phyloP scores from a whole-genome alignment of 2,113 vertebrate species.

The Bubo blakistoni region DNA sequence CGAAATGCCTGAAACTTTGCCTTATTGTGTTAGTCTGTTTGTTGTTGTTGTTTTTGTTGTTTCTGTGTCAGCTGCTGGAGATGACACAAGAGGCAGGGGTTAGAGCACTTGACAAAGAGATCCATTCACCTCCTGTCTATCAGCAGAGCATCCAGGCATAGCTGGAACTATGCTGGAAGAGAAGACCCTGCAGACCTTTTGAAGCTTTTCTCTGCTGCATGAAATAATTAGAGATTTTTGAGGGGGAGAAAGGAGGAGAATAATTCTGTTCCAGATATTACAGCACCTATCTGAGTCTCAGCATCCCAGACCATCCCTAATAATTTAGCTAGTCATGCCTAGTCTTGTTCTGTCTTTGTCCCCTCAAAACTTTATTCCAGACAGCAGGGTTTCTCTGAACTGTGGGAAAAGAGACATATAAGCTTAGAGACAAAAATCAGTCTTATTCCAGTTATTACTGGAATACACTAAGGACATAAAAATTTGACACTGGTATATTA shows the following conservation, averaged over 20 bases:
- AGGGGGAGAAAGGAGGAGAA: not conserved
- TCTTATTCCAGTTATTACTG: conserved; percentile 12
- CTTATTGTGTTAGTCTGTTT: not conserved
- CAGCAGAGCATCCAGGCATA: not conserved
- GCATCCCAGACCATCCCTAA: not conserved
- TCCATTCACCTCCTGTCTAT: not conserved
- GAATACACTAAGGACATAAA: not conserved
- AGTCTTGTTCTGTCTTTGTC: not conserved
- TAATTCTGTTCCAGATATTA: not conserved
- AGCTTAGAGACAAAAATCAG: conserved; percentile 17
- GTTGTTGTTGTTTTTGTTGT: not conserved
- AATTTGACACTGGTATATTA: not conserved
- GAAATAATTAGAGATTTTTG: conserved; percentile 8
- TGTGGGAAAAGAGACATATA: not conserved
- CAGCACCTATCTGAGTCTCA: not conserved
- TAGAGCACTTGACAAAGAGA: conserved; percentile 21
- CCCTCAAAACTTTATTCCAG: not conserved
- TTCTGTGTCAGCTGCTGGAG: conserved; percentile 37
- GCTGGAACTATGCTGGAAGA: not conserved
- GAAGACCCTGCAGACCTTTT: not conserved
- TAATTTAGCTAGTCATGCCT: not conserved
- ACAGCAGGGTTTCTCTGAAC: not conserved
- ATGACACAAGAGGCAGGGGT: conserved; percentile 44
- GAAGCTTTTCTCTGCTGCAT: not conserved
- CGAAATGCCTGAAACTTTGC: not conserved